phyloP scores from a whole-genome alignment of 2,797 vertebrate species.

The Pangasius macronema region DNA sequence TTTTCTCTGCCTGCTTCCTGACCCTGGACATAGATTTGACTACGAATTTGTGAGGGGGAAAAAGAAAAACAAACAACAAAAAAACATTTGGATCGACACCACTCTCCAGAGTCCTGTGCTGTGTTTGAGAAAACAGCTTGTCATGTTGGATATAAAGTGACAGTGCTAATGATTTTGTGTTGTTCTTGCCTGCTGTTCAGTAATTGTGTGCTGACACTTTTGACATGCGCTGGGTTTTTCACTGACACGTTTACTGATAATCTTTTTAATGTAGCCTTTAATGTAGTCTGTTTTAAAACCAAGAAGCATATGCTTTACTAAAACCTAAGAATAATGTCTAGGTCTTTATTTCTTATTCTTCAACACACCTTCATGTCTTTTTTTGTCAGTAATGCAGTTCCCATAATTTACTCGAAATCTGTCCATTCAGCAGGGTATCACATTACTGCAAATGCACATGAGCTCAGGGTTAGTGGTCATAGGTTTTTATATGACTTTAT shows the following conservation, averaged over 20 bases:
- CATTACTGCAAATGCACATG: not conserved
- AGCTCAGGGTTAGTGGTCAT: not conserved
- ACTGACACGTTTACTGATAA: constrained; percentile 24
- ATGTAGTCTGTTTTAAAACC: constrained; percentile 18
- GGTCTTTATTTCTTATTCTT: not conserved
- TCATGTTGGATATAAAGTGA: constrained; percentile 31
- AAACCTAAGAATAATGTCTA: not conserved
- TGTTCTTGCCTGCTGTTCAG: constrained; percentile 32
- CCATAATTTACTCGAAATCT: not conserved
- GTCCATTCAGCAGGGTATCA: not conserved
- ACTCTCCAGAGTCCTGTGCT: constrained; percentile 14
- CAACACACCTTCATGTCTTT: not conserved
- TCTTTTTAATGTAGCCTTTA: constrained; percentile 13
- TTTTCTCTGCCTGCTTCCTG: not conserved
- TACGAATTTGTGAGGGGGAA: not conserved
- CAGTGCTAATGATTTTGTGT: constrained; percentile 25
- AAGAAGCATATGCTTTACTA: not conserved
- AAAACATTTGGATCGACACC: not conserved
- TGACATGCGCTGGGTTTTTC: constrained; percentile 15
- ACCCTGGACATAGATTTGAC: not conserved
- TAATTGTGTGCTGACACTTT: constrained; percentile 27
- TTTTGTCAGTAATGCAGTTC: not conserved
- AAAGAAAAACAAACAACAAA: too few relatives aligned
- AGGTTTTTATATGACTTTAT: not conserved
- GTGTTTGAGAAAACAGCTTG: constrained; percentile 19